Conservation (phyloP, 23 tunicate species). For the Phallusia fumigata region DNA sequence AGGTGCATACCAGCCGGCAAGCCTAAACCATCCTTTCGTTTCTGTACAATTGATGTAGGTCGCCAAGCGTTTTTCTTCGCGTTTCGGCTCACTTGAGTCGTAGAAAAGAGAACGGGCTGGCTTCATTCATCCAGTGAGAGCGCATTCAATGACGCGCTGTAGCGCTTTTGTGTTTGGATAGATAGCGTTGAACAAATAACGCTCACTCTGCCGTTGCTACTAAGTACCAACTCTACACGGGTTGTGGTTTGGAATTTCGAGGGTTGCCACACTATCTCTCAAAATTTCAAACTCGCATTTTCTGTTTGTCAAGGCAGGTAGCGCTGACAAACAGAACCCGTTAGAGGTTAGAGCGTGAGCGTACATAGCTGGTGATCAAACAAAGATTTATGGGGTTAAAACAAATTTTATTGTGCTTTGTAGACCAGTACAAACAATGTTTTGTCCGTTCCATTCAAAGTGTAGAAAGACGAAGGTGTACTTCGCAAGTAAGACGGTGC, state of each 20-base stretch:
- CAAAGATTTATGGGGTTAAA: conserved; percentile 4
- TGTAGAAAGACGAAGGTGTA: neutral
- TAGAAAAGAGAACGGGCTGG: neutral
- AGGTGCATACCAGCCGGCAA: no score
- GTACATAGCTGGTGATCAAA: neutral
- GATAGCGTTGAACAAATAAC: conserved; percentile 12
- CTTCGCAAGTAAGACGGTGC: no score
- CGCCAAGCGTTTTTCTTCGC: neutral
- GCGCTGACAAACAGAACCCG: neutral
- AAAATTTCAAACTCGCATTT: neutral
- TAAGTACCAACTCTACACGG: conserved; percentile 8
- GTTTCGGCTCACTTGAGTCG: neutral
- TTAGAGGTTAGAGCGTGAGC: neutral
- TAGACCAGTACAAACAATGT: conserved; percentile 6
- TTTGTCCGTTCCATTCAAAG: conserved; percentile 13
- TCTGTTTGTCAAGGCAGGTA: neutral
- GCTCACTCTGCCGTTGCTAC: conserved; percentile 6
- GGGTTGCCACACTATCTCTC: conserved; percentile 4
- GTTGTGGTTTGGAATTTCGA: neutral
- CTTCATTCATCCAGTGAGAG: neutral
- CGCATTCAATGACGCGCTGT: neutral
- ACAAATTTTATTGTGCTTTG: neutral
- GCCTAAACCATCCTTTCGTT: no score
- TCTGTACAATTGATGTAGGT: no score
- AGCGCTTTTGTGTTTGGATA: conserved; percentile 9